phyloP scores from a whole-genome alignment of 2,113 vertebrate species.

The Mohoua ochrocephala region DNA sequence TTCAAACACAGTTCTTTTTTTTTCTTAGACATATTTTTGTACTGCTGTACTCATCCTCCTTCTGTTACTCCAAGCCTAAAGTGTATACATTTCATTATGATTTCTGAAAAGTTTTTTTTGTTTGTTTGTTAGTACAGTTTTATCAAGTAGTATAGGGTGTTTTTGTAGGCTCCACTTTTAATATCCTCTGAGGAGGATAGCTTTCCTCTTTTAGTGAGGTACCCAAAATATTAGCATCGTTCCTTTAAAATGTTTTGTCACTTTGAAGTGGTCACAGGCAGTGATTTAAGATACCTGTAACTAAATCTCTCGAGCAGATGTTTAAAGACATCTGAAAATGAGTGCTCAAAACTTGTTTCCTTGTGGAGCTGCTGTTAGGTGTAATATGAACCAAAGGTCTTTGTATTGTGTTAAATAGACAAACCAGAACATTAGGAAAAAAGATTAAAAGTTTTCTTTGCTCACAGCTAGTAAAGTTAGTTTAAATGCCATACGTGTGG shows the following conservation, averaged over 20 bases:
- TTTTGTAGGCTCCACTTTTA: neutral
- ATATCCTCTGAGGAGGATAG: neutral
- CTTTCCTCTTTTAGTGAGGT: neutral
- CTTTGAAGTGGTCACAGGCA: neutral
- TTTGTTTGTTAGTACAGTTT: neutral
- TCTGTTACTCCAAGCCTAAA: neutral
- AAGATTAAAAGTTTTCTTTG: neutral
- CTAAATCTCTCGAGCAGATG: neutral
- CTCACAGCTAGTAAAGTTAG: neutral
- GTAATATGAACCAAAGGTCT: neutral
- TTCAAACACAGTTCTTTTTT: neutral
- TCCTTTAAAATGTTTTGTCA: neutral
- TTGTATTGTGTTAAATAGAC: neutral
- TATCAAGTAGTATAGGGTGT: neutral
- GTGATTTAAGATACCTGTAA: neutral
- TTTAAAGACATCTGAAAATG: neutral
- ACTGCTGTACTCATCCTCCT: neutral
- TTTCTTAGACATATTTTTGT: neutral
- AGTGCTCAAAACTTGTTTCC: neutral
- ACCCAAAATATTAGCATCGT: neutral
- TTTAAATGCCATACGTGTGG: neutral
- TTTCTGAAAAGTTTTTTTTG: neutral
- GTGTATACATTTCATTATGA: neutral
- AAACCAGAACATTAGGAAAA: neutral
- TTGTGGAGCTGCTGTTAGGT: neutral